Base-by-base conservation (phyloP, 2,888 invertebrate species). In the Ophion costatus region DNA sequence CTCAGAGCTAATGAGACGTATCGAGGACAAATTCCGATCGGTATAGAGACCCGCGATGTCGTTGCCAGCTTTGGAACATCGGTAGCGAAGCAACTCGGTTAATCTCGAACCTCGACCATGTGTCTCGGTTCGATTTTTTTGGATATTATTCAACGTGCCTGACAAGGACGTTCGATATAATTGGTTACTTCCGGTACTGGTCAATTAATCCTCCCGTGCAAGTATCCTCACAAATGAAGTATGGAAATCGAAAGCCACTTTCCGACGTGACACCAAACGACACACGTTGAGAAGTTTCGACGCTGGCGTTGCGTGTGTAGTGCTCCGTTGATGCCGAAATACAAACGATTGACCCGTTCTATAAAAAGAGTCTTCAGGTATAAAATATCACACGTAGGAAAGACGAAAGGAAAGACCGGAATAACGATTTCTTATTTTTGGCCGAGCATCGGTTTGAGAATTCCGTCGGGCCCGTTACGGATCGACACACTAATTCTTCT, bases 381-480 rank as follows among this genome's bases (percentile, higher is more conserved):
- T 38, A 1, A 38, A 38, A 38, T 38, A 38, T 38, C 38, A 38
- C 38, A 38, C 7, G 5, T 38, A 38, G 5, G 38, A 38, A 38
- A 38, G 38, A 9, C 38, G 38, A 38, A 38, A 38, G 9, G 38
- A 38, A 38, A 38, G 7, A 38, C 38, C 6, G 38, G 38, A 38
- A 38, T 38, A 38, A 38, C 38, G 38, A 38, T 38, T 38, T 38
- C 38, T 38, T 38, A 38, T 38, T 6, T 38, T 38, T 2, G 38
- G 38, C 9, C 38, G 38, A 38, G 38, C 38, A 9, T 7, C 38
- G 38, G 9, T 38, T 38, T 91, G 90, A 89, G 88, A 89, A 92
- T 89, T 89, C 92, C 92, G 92, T 88, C 88, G 85, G 92, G 92
- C 91, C 88, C 85, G 91, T 93, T 93, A 93, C 93, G 93, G 93